Evolutionary conservation across 2,888 invertebrate genomes (phyloP).

Genomic region (Eristalinus sepulchralis): DNA sequence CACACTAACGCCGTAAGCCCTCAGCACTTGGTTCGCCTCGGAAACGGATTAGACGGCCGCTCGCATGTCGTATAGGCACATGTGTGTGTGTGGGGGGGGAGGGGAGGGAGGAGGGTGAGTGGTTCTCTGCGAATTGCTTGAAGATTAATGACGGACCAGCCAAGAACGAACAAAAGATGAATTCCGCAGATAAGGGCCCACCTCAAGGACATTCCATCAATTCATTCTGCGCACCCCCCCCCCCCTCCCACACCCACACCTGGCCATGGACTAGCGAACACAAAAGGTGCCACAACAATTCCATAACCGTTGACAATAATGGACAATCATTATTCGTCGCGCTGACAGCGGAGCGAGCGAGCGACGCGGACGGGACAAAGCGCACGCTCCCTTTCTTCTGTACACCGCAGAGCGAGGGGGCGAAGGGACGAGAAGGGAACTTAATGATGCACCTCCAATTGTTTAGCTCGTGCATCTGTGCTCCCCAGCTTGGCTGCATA

Average conservation of each 20-base stretch:
- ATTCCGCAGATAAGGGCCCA: background rate
- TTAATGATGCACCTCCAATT: constrained; percentile 52
- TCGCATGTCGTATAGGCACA: background rate
- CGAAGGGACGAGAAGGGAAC: no score
- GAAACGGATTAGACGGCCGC: background rate
- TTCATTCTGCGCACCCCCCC: background rate
- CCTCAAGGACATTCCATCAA: constrained; percentile 27
- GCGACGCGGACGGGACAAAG: background rate
- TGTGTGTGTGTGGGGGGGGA: background rate
- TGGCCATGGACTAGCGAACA: background rate
- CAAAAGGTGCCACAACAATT: constrained; percentile 25
- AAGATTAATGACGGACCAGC: constrained; percentile 19
- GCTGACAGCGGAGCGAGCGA: background rate
- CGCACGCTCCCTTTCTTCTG: constrained; percentile 3
- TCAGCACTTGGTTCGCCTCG: no score
- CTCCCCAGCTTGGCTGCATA: background rate
- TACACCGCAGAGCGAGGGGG: no score
- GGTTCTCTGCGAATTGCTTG: background rate
- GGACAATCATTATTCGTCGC: constrained; percentile 27
- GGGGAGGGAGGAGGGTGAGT: no score
- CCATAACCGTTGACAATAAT: constrained; percentile 33
- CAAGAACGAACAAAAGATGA: constrained; percentile 4
- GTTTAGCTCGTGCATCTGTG: constrained; percentile 30
- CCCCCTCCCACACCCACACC: background rate
- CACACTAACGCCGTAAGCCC: background rate